Evolutionary conservation across 2,113 vertebrate genomes (phyloP).

Genomic region (Rhadina sibilatrix): DNA sequence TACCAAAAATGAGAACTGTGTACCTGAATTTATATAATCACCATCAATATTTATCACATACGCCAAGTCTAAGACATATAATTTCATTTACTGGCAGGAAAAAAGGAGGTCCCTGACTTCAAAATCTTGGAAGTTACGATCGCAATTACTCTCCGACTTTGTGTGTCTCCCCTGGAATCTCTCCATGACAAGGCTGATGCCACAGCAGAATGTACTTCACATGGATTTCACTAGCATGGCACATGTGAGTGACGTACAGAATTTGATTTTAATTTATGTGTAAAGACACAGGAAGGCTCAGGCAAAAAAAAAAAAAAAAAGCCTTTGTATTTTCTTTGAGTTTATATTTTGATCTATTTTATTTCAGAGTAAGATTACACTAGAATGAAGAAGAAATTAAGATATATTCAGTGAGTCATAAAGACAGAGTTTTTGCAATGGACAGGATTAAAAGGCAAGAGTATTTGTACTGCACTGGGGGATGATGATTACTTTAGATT

Average conservation of each 20-base stretch:
- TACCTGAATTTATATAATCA: not conserved
- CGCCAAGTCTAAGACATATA: not conserved
- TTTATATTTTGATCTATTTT: not conserved
- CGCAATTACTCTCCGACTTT: not conserved
- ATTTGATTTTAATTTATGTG: not conserved
- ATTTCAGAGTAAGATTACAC: not conserved
- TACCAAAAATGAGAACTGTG: not conserved
- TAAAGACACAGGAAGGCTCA: not conserved
- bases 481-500: not conserved
- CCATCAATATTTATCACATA: not conserved
- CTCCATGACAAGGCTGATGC: not conserved
- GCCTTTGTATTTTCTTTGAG: not conserved
- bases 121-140: not conserved
- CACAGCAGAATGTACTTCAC: not conserved
- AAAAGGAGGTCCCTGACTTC: not conserved
- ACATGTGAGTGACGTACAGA: accelerated
- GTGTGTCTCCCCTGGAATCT: not conserved
- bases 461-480: not conserved
- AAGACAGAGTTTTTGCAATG: not conserved
- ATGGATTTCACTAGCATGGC: not conserved
- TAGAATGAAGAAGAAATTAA: not conserved
- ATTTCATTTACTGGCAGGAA: not conserved
- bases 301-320: not conserved
- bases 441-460: not conserved
- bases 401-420: not conserved